phyloP scores from a whole-genome alignment of 1,140 invertebrate genomes.

The Periplaneta americana region DNA sequence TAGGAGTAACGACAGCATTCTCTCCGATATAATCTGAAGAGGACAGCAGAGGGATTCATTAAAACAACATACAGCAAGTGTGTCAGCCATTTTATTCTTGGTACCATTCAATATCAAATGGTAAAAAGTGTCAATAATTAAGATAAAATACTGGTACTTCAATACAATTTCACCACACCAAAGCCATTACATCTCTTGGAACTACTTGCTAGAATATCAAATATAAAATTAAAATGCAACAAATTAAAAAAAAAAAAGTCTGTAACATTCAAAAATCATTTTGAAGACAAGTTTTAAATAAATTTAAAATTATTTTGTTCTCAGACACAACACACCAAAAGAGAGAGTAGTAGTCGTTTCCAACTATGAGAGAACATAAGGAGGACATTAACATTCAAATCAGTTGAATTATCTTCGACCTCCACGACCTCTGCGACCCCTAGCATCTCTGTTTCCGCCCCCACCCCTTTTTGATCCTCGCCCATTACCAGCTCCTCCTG shows the following conservation, averaged over 20 bases:
- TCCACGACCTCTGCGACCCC: neutral
- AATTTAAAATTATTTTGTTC: no score
- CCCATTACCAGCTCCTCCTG: neutral
- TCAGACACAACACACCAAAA: neutral
- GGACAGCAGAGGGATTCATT: no score
- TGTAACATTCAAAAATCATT: no score
- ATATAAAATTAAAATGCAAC: neutral
- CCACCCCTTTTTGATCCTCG: neutral
- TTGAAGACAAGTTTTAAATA: neutral
- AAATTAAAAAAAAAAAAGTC: neutral
- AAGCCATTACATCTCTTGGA: neutral
- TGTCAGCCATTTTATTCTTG: neutral
- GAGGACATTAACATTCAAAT: neutral
- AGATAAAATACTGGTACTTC: neutral
- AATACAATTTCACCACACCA: neutral
- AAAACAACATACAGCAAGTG: neutral
- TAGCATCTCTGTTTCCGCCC: no score
- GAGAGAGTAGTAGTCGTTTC: neutral
- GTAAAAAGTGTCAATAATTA: neutral
- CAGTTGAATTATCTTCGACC: neutral
- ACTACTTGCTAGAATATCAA: neutral
- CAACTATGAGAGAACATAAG: neutral
- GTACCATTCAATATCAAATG: neutral
- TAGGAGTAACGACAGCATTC: no score
- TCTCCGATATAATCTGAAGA: no score